Conservation (phyloP, 2,888 invertebrate genomes). For the Diplazon laetatorius region DNA sequence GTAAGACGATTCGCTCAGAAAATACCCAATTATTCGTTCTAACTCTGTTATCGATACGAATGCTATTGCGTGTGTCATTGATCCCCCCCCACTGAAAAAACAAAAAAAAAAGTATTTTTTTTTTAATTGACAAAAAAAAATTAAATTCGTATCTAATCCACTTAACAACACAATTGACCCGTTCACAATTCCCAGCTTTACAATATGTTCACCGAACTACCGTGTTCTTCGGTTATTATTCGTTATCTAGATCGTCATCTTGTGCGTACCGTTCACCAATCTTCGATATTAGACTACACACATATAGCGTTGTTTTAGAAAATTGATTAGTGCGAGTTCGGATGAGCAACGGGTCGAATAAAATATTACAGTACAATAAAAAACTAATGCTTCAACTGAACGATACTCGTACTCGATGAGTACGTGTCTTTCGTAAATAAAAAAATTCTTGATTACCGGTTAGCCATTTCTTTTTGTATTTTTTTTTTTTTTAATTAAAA, state of each 20-base stretch:
- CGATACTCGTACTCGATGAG: slow-evolving; percentile 64
- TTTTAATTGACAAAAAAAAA: too few relatives aligned
- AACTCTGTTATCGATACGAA: slow-evolving; percentile 35
- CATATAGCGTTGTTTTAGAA: slow-evolving; percentile 30
- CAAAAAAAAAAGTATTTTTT: not conserved
- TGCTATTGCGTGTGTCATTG: slow-evolving; percentile 56
- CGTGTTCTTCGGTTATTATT: slow-evolving; percentile 24
- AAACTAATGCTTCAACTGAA: slow-evolving; percentile 56
- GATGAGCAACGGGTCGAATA: slow-evolving; percentile 20
- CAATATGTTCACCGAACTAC: slow-evolving; percentile 38
- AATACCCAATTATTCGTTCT: not conserved
- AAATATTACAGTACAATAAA: slow-evolving; percentile 20
- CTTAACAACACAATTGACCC: slow-evolving; percentile 54
- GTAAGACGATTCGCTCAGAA: slow-evolving; percentile 82
- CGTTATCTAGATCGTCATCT: slow-evolving; percentile 34
- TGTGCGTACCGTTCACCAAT: slow-evolving; percentile 32
- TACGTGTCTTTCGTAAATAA: slow-evolving; percentile 32
- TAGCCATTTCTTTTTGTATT: slow-evolving; percentile 41
- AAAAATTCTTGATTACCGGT: slow-evolving; percentile 6
- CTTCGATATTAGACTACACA: slow-evolving; percentile 30
- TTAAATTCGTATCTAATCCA: not conserved
- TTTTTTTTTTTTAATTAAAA: slow-evolving; percentile 32
- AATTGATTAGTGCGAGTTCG: slow-evolving; percentile 31
- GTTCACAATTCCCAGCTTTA: slow-evolving; percentile 56
- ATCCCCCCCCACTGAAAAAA: slow-evolving; percentile 10